Evolutionary conservation across 2,797 vertebrate genomes (phyloP).

Genomic region (Oreochromis grahami): DNA sequence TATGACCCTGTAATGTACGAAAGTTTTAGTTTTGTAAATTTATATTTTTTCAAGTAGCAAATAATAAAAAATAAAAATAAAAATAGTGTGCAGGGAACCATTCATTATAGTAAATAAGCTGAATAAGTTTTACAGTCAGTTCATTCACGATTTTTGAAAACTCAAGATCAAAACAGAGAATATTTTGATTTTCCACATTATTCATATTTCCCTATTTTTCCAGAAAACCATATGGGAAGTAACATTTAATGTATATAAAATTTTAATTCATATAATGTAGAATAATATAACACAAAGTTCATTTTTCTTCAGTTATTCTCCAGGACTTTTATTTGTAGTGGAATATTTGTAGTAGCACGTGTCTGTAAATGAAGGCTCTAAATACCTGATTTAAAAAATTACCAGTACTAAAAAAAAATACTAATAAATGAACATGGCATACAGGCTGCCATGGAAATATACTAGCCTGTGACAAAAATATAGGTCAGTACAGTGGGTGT

Average conservation of each 20-base stretch:
- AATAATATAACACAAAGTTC: background rate
- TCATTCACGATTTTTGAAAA: background rate
- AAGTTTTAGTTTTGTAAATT: accelerated
- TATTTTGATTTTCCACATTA: background rate
- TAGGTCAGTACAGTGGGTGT: background rate
- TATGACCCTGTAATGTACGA: background rate
- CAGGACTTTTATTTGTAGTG: background rate
- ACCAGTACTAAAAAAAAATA: background rate
- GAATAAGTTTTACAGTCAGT: background rate
- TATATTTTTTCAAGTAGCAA: background rate
- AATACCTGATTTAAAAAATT: background rate
- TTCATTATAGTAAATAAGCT: background rate
- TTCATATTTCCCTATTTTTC: background rate
- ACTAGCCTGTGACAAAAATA: background rate
- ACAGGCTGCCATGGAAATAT: background rate
- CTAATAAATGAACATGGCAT: background rate
- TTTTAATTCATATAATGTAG: background rate
- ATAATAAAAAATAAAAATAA: background rate
- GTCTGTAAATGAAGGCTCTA: background rate
- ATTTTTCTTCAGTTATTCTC: background rate
- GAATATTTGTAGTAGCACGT: background rate
- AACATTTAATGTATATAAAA: background rate
- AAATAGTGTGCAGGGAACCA: background rate
- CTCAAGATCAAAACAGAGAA: background rate
- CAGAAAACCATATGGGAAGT: background rate